Conservation (phyloP, 37 sponge, comb jelly and placozoan species). For the Amphimedon queenslandica region DNA sequence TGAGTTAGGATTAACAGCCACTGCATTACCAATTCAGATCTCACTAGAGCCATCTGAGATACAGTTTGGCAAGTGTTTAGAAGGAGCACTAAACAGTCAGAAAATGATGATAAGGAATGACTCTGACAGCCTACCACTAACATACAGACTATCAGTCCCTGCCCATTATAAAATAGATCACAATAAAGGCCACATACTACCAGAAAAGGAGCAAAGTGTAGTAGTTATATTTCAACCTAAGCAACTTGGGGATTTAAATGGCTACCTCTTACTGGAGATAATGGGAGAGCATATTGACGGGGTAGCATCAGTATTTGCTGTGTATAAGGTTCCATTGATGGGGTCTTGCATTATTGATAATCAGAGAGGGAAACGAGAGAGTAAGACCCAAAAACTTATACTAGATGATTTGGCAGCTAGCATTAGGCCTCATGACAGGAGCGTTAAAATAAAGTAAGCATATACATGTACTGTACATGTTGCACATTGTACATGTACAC, state of each 20-base stretch:
- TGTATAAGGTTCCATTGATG: constrained; percentile 1
- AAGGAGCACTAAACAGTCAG: neutral
- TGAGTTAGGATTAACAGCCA: constrained; percentile 44
- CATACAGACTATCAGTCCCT: constrained; percentile 10
- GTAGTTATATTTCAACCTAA: constrained; percentile 37
- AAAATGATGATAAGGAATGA: constrained; percentile 25
- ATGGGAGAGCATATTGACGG: neutral
- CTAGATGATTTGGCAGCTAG: constrained; percentile 54
- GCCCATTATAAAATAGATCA: constrained; percentile 56
- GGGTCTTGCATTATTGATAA: neutral
- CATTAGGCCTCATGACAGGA: constrained; percentile 58
- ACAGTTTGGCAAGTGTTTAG: constrained; percentile 31
- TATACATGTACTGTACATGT: neutral
- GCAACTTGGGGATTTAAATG: constrained; percentile 52
- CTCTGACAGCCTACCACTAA: constrained; percentile 47
- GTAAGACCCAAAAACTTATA: constrained; percentile 8
- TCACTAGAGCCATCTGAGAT: constrained; percentile 10
- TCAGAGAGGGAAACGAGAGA: neutral
- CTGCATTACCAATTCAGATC: constrained; percentile 42
- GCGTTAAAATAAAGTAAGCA: constrained; percentile 5
- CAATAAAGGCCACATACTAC: constrained; percentile 28
- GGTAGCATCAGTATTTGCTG: constrained; percentile 8
- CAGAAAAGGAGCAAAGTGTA: constrained; percentile 3
- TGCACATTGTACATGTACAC: neutral
- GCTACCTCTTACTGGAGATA: constrained; percentile 28